These are phyloP conservation scores for Myopa testacea DNA, from an alignment of 2,888 invertebrate genomes.

Conservation along the genomic window DNA sequence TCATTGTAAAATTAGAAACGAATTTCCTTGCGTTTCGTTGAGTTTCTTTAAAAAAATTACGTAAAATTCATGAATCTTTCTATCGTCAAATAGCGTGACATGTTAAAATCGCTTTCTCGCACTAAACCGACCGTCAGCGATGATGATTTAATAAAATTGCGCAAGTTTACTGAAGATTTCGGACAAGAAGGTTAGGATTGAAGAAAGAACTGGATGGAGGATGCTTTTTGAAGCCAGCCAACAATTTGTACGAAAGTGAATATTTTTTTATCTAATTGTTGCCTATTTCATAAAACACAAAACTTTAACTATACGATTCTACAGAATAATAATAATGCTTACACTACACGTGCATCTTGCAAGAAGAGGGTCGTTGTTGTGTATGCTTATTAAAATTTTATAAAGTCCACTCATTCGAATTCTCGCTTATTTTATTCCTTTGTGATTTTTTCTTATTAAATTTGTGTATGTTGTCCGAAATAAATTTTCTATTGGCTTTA, in stretches of 20 bases:
- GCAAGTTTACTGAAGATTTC: slow-evolving; percentile 97
- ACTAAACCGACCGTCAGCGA: slow-evolving; percentile 98
- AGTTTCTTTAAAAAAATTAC: too few species aligned
- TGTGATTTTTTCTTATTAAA: too few species aligned
- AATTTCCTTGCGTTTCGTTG: not conserved
- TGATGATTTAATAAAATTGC: slow-evolving; percentile 90
- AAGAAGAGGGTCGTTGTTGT: too few species aligned
- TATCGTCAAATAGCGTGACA: slow-evolving; percentile 78
- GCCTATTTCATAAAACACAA: slow-evolving; percentile 51
- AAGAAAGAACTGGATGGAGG: not conserved
- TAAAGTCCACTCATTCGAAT: too few species aligned
- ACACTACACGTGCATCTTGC: too few species aligned
- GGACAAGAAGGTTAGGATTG: slow-evolving; percentile 93
- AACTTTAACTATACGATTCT: not conserved
- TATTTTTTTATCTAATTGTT: slow-evolving; percentile 53
- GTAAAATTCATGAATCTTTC: slow-evolving; percentile 12
- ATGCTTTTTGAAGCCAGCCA: slow-evolving; percentile 19
- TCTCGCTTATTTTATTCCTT: too few species aligned
- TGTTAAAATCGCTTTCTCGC: slow-evolving; percentile 90
- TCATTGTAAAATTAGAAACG: not conserved
- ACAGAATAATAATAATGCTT: too few species aligned
- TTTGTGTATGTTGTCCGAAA: too few species aligned
- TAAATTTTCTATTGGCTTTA: too few species aligned
- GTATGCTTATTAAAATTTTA: too few species aligned
- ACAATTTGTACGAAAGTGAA: slow-evolving; percentile 33